Evolutionary conservation across 2,888 invertebrate species (phyloP).

Genomic region (Strigamia crassipes): DNA sequence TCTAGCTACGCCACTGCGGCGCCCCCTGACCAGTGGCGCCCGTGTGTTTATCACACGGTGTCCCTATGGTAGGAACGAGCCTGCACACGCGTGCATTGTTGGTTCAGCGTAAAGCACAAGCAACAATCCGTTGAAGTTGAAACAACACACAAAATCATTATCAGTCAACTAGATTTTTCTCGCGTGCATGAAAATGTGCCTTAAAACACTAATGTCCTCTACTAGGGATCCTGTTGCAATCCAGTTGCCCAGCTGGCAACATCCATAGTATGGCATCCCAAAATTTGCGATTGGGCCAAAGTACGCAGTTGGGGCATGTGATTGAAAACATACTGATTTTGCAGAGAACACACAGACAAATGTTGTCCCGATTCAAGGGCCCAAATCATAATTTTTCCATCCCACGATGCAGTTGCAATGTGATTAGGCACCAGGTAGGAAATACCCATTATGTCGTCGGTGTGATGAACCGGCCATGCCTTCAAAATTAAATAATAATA

Average conservation of each 20-base stretch:
- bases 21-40: too few species aligned
- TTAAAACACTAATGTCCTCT: too few species aligned
- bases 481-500: background rate
- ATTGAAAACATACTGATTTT: background rate
- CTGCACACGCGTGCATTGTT: too few species aligned
- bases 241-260: background rate
- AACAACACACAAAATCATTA: too few species aligned
- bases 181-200: too few species aligned
- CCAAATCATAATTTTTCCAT: slow-evolving; percentile 42
- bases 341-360: background rate
- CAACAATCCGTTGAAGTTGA: too few species aligned
- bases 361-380: background rate
- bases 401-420: slow-evolving; percentile 35
- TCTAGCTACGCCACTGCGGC: too few species aligned
- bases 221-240: too few species aligned
- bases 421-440: background rate
- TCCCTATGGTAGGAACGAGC: too few species aligned
- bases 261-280: background rate
- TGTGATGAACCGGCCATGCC: background rate
- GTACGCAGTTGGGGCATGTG: background rate
- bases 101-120: too few species aligned
- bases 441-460: slow-evolving; percentile 27
- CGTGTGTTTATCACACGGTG: too few species aligned
- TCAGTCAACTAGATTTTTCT: too few species aligned
- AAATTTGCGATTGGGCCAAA: background rate